Percentiles rank a stretch among this genome's conserved stretches.
Evolutionary conservation across 2,113 vertebrate genomes (phyloP).

Genomic region (Cyprinodon brontotheroides): DNA sequence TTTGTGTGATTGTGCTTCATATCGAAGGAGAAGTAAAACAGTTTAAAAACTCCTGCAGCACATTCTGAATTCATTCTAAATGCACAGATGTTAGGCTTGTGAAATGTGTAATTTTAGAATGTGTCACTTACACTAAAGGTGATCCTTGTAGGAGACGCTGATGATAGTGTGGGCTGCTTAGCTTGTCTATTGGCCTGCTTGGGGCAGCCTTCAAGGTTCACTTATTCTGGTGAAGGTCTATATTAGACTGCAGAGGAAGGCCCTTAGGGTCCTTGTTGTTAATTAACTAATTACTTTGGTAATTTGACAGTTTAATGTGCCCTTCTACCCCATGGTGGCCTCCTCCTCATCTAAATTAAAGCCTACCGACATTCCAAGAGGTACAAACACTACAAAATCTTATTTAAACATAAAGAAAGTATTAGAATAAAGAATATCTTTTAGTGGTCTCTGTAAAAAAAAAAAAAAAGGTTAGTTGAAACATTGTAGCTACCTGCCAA

Average conservation of each 20-base stretch:
- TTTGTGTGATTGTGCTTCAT: conserved; percentile 24
- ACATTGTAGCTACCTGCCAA: too few relatives aligned
- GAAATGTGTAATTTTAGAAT: conserved; percentile 29
- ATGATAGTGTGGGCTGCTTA: conserved; percentile 22
- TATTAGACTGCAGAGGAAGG: conserved; percentile 44
- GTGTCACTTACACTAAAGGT: conserved; percentile 29
- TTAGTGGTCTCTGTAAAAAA: not conserved
- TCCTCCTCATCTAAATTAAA: conserved; percentile 17
- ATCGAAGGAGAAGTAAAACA: not conserved
- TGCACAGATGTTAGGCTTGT: conserved; percentile 19
- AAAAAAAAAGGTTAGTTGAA: too few relatives aligned
- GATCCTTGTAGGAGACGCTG: conserved; percentile 13
- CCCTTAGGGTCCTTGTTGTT: conserved; percentile 69
- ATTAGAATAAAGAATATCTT: not conserved
- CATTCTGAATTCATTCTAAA: conserved; percentile 31
- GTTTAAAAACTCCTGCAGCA: conserved; percentile 24
- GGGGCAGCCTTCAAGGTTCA: not conserved
- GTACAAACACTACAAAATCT: conserved; percentile 4
- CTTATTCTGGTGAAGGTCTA: not conserved
- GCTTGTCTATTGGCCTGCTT: not conserved
- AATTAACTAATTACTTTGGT: conserved; percentile 81
- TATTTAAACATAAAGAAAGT: not conserved
- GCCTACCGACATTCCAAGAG: not conserved
- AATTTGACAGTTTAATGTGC: conserved; percentile 71
- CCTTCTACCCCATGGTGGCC: conserved; percentile 19